These are phyloP conservation scores for Sebastes variabilis DNA, from an alignment of 2,797 vertebrate species.

Conservation along the genomic window DNA sequence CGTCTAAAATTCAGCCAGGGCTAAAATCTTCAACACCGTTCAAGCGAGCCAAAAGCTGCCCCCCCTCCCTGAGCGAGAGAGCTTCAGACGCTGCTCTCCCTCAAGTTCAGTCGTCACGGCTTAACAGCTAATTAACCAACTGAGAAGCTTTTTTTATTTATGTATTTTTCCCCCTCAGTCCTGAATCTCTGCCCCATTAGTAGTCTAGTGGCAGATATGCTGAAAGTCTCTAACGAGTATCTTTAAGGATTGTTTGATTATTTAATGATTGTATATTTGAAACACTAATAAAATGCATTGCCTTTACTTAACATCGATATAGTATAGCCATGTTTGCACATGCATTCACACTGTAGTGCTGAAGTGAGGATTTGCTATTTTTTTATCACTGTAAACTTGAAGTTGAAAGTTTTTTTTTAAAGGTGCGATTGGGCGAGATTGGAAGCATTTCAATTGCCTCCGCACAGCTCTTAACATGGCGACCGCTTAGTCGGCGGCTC, in stretches of 20 bases:
- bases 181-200: not conserved
- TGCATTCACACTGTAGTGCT: not conserved
- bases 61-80: not conserved
- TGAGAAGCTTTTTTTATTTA: not conserved
- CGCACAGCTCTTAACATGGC: too few species aligned
- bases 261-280: not conserved
- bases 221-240: not conserved
- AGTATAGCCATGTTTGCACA: not conserved
- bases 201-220: not conserved
- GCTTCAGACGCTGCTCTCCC: not conserved
- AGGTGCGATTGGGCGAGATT: too few species aligned
- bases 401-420: too few species aligned
- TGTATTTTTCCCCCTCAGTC: not conserved
- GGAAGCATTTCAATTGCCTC: too few species aligned
- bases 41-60: not conserved
- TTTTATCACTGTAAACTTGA: not conserved
- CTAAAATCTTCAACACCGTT: constrained; percentile 24
- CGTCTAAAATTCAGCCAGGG: constrained; percentile 6
- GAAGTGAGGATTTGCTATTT: not conserved
- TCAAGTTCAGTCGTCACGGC: not conserved
- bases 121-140: constrained; percentile 16
- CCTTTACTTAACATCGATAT: not conserved
- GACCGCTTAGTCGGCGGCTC: too few species aligned
- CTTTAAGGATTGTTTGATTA: not conserved
- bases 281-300: not conserved